Base-by-base conservation (phyloP, 2,113 vertebrate species). In the Bujurquina vittata region DNA sequence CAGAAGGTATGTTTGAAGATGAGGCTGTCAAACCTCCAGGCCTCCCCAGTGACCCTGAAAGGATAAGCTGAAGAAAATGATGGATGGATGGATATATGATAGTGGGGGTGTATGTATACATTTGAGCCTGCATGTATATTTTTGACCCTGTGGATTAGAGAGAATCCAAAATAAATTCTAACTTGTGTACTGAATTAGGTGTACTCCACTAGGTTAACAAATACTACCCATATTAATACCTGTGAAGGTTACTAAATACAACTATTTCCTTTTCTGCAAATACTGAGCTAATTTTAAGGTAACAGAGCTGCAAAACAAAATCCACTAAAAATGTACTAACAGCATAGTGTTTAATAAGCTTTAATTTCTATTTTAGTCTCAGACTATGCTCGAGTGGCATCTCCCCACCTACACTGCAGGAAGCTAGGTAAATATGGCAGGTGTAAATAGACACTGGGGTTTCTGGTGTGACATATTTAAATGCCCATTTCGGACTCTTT, bases 321-420 rank as follows among this genome's bases (percentile, higher is more conserved):
- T 54, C 26, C 20, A n/a, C 23, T 77, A 62, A 23, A 61, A 62
- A 60, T 54, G 1, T 72, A n/a, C 11, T 22, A 55, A 57, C 8
- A 20, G 17, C 20, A 3, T 2, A 22, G n/a, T 18, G 18, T 11
- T 40, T 26, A 26, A 2, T 26, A 26, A 26, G 26, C 26, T 74
- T 23, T 18, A 3, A 35, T 20, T 81, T 26, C 52, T 79, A 49
- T 75, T 87, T 55, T 40, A 11, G 46, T 63, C 40, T 29, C 5
- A 67, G 7, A 9, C 17, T 26, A 11, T 31, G 11, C 60, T 37
- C 18, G 22, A 31, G 31, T 58, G 57, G 49, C 37, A 59, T 67
- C 22, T 65, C 77, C 43, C 72, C 62, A 73, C 83, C 83, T 83
- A 73, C 69, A 65, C 61, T 4, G 2, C 61, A 77, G 61, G 69